phyloP scores from a whole-genome alignment of 2,888 invertebrate species.

The Operophtera brumata region DNA sequence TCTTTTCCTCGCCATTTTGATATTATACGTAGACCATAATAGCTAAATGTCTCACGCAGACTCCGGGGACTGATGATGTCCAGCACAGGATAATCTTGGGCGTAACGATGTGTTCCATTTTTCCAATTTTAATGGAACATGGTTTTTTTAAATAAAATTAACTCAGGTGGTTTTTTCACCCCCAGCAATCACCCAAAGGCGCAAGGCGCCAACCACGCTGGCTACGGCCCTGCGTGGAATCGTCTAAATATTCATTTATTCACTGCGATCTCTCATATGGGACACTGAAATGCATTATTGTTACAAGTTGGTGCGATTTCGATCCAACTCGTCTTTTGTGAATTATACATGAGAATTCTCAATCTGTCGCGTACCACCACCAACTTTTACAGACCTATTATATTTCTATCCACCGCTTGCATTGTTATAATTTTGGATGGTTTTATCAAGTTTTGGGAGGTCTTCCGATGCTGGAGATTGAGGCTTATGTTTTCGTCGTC shows the following conservation, averaged over 20 bases:
- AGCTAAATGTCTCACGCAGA: no score
- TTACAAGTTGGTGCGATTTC: slow-evolving; percentile 46
- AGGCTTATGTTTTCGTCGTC: slow-evolving; percentile 58
- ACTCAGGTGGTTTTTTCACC: no score
- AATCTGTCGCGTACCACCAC: slow-evolving; percentile 60
- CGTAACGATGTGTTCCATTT: no score
- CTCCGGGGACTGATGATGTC: no score
- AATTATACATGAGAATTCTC: slow-evolving; percentile 74
- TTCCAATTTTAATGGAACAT: no score
- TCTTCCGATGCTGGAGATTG: slow-evolving; percentile 41
- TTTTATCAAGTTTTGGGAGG: slow-evolving; percentile 10
- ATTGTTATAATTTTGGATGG: slow-evolving; percentile 4
- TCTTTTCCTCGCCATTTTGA: no score
- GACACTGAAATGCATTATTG: slow-evolving; percentile 38
- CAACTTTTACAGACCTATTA: slow-evolving; percentile 45
- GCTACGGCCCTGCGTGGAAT: not conserved
- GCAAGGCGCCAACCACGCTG: not conserved
- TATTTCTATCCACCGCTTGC: not conserved
- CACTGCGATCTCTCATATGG: slow-evolving; percentile 53
- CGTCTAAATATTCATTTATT: slow-evolving; percentile 63
- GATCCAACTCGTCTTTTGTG: slow-evolving; percentile 62
- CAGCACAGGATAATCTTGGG: no score
- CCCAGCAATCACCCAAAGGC: no score
- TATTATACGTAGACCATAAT: no score
- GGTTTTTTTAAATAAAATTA: no score